Evolutionary conservation across 2,888 invertebrate genomes (phyloP), one percentile per base, ranked within the genome.

Genomic region (Eurytoma californica): DNA sequence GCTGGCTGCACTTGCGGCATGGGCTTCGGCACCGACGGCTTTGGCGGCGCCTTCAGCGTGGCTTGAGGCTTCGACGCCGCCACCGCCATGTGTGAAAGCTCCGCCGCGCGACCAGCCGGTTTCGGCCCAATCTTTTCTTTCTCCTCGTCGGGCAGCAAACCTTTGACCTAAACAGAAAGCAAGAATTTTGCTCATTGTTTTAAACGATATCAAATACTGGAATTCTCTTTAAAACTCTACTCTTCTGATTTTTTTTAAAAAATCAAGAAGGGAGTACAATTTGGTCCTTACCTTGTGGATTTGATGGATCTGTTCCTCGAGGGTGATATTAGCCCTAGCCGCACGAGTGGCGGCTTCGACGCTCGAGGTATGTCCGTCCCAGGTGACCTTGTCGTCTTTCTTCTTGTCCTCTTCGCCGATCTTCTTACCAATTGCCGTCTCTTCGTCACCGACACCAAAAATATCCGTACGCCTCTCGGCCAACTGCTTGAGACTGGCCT

Each of bases 401-500:
- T 94, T 93, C 90, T 96, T 96, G 83, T 94, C 94, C 85, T 96
- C 96, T 88, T 97, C 97, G 2, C 97, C 97, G 81, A 98, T 96
- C 92, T 99, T 99, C 92, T 98, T 98, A 92, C 99, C 99, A 89
- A 99, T 99, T 30, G 97, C 97, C 0, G 99, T 98, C 92, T 99
- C 99, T 90, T 99, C 98, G 90, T 97, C 97, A 78, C 99, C 99
- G 82, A 97, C 97, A 91, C 99, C 99, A 92, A 99, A 99, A 91
- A 99, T 99, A 93, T 99, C 99, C 0, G 99, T 99, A 95, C 99
- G 97, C 84, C 99, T 94, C 90, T 99, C 99, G 0, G 99, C 99
- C 86, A 99, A 92, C 89, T 97, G 95, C 90, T 98, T 98, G 88
- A 99, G 94, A 87, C 97, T 97, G 58, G 97, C 97, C 88, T 98